Percentiles rank a stretch among this genome's conserved stretches.
These are phyloP conservation scores for Rhinella marina DNA, from an alignment of 2,797 vertebrate genomes.

Conservation along the genomic window DNA sequence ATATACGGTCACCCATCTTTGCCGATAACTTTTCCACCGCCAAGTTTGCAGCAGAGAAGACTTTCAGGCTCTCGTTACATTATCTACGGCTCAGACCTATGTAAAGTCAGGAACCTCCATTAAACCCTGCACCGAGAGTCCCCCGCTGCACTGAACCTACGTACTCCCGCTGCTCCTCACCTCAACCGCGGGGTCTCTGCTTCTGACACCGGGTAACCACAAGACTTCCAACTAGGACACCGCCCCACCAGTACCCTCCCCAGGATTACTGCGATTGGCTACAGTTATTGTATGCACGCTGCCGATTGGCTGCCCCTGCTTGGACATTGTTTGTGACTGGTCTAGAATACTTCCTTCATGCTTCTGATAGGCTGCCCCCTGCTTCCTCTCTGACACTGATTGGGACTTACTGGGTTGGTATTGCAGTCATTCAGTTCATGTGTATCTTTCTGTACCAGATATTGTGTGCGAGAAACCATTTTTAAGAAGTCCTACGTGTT, in stretches of 20 bases:
- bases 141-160: too few species aligned
- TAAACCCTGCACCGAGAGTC: not conserved
- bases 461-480: not conserved
- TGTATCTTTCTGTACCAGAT: too few species aligned
- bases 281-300: not conserved
- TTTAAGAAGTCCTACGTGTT: not conserved
- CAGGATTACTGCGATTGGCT: not conserved
- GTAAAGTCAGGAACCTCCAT: not conserved
- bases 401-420: not conserved
- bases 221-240: slow-evolving; percentile 33
- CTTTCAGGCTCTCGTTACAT: not conserved
- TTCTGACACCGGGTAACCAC: slow-evolving; percentile 24
- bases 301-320: slow-evolving; percentile 17
- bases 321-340: not conserved
- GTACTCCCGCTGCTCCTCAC: slow-evolving; percentile 27
- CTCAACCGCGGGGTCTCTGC: slow-evolving; percentile 36
- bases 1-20: too few species aligned
- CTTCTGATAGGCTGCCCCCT: not conserved
- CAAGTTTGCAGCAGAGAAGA: not conserved
- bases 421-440: not conserved
- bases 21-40: too few species aligned
- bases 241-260: slow-evolving; percentile 48
- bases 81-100: not conserved
- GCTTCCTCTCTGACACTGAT: slow-evolving; percentile 37
- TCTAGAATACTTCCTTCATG: slow-evolving; percentile 25